A percentile compares a stretch with the other conserved stretches of the same genome.
phyloP scores from a whole-genome alignment of 1,140 invertebrate species.

The Cydia amplana region DNA sequence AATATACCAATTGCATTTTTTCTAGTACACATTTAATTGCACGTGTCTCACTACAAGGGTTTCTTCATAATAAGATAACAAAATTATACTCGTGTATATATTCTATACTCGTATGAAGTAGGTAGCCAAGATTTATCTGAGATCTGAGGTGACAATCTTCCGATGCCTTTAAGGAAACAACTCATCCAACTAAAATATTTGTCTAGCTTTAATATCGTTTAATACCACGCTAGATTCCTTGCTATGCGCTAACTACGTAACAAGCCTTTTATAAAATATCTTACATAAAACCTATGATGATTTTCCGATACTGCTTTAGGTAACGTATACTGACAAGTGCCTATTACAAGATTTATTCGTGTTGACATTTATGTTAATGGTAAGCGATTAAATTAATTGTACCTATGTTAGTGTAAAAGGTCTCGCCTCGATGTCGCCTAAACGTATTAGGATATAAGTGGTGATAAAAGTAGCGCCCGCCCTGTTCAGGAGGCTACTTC shows the following conservation, averaged over 20 bases:
- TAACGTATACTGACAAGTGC: not conserved
- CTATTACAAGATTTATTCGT: slow-evolving; percentile 31
- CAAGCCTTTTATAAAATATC: slow-evolving; percentile 3
- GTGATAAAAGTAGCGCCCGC: slow-evolving; percentile 37
- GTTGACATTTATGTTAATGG: slow-evolving; percentile 46
- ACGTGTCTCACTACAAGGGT: no score
- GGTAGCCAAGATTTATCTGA: no score
- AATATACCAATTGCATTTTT: no score
- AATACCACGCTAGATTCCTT: not conserved
- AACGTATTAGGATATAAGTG: slow-evolving; percentile 37
- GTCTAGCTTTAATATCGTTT: not conserved
- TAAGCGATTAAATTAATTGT: slow-evolving; percentile 36
- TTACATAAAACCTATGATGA: slow-evolving; percentile 12
- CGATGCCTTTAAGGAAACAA: no score
- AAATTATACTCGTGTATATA: no score
- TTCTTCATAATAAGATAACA: no score
- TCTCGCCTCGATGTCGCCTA: slow-evolving; percentile 36
- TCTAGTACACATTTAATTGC: no score
- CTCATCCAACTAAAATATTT: no score
- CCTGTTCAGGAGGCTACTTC: slow-evolving; percentile 33
- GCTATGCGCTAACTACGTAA: not conserved
- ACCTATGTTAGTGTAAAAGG: slow-evolving; percentile 36
- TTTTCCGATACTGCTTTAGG: slow-evolving; percentile 16
- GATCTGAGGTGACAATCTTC: no score
- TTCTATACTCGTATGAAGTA: no score